A percentile compares a stretch with the other conserved stretches of the same genome.
Evolutionary conservation across 2,797 vertebrate species (phyloP).

Genomic region (Phalanger gymnotis): DNA sequence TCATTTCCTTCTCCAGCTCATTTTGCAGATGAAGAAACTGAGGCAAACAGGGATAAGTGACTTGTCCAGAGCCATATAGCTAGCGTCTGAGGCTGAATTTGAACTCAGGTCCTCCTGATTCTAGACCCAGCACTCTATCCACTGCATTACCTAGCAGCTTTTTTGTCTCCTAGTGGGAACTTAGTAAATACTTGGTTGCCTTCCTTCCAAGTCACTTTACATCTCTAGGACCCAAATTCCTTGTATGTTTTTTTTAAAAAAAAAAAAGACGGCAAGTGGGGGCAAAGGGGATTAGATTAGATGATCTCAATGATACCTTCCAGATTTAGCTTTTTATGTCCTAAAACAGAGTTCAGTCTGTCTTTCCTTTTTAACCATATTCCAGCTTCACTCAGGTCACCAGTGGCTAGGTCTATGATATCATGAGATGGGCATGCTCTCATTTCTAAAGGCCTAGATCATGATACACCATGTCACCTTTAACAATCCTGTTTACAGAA

Average conservation of each 20-base stretch:
- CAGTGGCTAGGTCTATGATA: not conserved
- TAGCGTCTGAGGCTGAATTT: too few species aligned
- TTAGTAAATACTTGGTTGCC: not conserved
- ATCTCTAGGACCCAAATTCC: not conserved
- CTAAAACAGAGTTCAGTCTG: not conserved
- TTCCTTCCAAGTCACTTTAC: not conserved
- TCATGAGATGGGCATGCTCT: not conserved
- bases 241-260: not conserved
- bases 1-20: too few species aligned
- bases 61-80: too few species aligned
- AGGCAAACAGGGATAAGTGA: too few species aligned
- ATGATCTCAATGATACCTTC: not conserved
- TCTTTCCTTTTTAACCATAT: not conserved
- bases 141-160: too few species aligned
- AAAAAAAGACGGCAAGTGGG: not conserved
- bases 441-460: conserved; percentile 29
- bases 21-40: too few species aligned
- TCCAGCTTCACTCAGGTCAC: not conserved
- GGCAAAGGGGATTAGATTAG: not conserved
- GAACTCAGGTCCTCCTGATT: too few species aligned
- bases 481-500: not conserved
- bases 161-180: not conserved
- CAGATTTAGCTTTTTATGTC: conserved; percentile 4
- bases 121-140: too few species aligned
- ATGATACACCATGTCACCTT: conserved; percentile 1